Conservation (phyloP, 1,140 invertebrate species). For the Leptinotarsa undecemlineata region DNA sequence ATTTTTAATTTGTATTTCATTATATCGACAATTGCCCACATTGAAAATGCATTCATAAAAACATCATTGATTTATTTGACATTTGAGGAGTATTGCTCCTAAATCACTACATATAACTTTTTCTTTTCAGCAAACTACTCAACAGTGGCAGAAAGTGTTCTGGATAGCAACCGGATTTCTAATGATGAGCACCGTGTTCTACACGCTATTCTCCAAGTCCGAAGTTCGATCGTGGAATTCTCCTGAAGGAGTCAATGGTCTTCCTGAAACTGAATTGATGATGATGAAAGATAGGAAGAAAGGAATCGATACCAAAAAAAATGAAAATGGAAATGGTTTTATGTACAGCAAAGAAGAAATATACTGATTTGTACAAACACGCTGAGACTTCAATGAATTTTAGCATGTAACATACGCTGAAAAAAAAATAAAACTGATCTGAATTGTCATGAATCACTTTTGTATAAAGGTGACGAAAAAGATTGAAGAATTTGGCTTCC, state of each 20-base stretch:
- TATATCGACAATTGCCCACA: no score
- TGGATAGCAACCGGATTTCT: constrained; percentile 62
- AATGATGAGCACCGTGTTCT: constrained; percentile 59
- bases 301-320: not conserved
- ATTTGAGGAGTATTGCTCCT: no score
- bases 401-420: no score
- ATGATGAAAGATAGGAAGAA: constrained; percentile 23
- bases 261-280: constrained; percentile 39
- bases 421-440: no score
- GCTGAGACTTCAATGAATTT: no score
- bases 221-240: constrained; percentile 68
- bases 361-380: not conserved
- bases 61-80: no score
- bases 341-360: constrained; percentile 13
- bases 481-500: no score
- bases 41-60: no score
- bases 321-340: not conserved
- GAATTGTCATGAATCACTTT: no score
- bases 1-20: no score
- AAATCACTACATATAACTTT: not conserved
- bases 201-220: constrained; percentile 63
- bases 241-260: constrained; percentile 34
- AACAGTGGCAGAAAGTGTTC: constrained; percentile 69
- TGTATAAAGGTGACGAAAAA: no score
- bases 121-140: constrained; percentile 65